Evolutionary conservation across 1,140 invertebrate species (phyloP).

Genomic region (Leptopilina boulardi): DNA sequence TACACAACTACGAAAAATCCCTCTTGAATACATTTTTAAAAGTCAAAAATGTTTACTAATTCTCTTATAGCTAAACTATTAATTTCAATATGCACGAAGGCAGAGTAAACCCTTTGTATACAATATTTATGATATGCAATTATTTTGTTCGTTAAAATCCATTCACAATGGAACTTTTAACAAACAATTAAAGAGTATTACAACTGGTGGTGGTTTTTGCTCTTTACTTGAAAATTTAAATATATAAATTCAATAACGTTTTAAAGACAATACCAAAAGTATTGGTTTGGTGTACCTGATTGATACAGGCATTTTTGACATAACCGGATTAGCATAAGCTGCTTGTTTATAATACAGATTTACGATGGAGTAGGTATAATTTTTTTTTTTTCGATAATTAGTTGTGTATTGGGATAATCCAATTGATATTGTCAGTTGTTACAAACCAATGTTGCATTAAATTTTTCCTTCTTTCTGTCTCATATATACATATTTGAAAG

Average conservation of each 20-base stretch:
- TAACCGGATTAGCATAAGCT: not conserved
- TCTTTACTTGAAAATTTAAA: not conserved
- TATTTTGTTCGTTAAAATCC: no score
- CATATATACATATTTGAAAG: no score
- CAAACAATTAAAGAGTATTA: no score
- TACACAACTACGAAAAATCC: no score
- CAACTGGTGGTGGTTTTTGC: not conserved
- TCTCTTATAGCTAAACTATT: no score
- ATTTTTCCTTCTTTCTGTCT: no score
- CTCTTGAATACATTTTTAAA: no score
- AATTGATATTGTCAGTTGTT: slow-evolving; percentile 10
- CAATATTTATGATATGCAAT: no score
- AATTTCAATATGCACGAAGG: no score
- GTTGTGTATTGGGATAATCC: slow-evolving; percentile 1
- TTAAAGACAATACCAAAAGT: not conserved
- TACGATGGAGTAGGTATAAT: not conserved
- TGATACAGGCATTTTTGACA: not conserved
- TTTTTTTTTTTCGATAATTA: not conserved
- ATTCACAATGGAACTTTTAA: no score
- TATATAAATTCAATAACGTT: not conserved
- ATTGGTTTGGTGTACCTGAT: not conserved
- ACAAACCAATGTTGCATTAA: slow-evolving; percentile 10
- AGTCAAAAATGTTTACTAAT: no score
- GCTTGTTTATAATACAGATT: not conserved
- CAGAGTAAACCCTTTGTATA: no score